Percentiles rank a stretch among this genome's conserved stretches.
Evolutionary conservation across 2,888 invertebrate species (phyloP).

Genomic region (Leptopilina syphax): DNA sequence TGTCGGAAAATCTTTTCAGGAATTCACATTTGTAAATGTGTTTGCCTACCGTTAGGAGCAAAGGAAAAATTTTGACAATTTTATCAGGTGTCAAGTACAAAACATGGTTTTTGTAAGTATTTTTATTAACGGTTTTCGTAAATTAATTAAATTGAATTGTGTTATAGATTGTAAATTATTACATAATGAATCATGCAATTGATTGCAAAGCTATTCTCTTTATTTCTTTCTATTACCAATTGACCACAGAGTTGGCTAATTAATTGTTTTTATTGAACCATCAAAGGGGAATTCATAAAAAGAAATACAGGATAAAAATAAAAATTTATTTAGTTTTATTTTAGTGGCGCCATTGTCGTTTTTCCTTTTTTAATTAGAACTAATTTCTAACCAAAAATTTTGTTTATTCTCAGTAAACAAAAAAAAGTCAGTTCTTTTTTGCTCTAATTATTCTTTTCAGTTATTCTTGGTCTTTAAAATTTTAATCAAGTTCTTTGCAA

Average conservation of each 20-base stretch:
- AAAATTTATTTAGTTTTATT: not conserved
- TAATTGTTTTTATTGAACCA: not conserved
- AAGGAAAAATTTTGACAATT: not conserved
- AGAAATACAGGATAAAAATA: not conserved
- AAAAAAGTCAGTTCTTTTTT: too few relatives aligned
- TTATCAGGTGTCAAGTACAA: too few relatives aligned
- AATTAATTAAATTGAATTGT: not conserved
- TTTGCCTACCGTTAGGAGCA: not conserved
- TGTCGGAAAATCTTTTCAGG: not conserved
- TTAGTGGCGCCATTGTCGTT: not conserved
- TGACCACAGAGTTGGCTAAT: slow-evolving; percentile 10
- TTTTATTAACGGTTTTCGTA: too few relatives aligned
- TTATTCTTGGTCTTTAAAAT: too few relatives aligned
- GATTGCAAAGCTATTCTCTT: slow-evolving; percentile 10
- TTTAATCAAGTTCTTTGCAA: too few relatives aligned
- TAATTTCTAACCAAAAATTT: too few relatives aligned
- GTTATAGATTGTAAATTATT: not conserved
- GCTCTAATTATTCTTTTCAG: too few relatives aligned
- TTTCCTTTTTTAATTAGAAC: not conserved
- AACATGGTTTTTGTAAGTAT: too few relatives aligned
- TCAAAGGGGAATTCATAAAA: slow-evolving; percentile 12
- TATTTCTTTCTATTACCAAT: slow-evolving; percentile 16
- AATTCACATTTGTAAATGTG: not conserved
- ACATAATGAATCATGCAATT: not conserved
- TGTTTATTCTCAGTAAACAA: too few relatives aligned